A percentile compares a stretch with the other conserved stretches of the same genome.
Evolutionary conservation across 2,797 vertebrate species (phyloP).

Genomic region (Poecilia gillii): DNA sequence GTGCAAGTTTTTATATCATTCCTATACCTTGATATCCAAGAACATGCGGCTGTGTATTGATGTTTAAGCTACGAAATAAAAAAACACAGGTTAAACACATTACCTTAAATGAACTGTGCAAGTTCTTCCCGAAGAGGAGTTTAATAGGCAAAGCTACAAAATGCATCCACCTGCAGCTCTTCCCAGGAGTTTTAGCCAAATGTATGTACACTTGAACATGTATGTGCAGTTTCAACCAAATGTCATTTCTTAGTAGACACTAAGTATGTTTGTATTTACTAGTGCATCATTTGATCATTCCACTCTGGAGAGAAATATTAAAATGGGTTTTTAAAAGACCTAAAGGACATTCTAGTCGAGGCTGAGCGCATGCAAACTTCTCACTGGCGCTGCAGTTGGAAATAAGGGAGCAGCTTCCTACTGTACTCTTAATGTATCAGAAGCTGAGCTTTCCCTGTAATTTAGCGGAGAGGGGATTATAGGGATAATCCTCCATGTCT

Average conservation of each 20-base stretch:
- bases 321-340: background rate
- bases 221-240: background rate
- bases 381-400: constrained; percentile 1
- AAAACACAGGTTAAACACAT: background rate
- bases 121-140: background rate
- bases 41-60: background rate
- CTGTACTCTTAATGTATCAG: constrained; percentile 66
- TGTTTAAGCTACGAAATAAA: background rate
- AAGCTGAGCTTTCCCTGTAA: constrained; percentile 52
- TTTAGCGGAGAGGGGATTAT: constrained; percentile 64
- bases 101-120: background rate
- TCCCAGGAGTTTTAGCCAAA: background rate
- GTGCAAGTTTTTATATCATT: background rate
- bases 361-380: constrained; percentile 1
- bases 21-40: background rate
- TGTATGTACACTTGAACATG: background rate
- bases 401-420: constrained; percentile 38
- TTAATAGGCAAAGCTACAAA: background rate
- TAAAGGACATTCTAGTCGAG: background rate
- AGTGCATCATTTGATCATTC: background rate
- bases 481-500: constrained; percentile 73
- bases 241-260: background rate
- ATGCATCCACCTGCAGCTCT: background rate
- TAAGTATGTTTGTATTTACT: background rate
- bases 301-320: background rate